These are phyloP conservation scores for Drosophila nebulosa DNA, from an alignment of 1,140 invertebrate species.

Conservation along the genomic window DNA sequence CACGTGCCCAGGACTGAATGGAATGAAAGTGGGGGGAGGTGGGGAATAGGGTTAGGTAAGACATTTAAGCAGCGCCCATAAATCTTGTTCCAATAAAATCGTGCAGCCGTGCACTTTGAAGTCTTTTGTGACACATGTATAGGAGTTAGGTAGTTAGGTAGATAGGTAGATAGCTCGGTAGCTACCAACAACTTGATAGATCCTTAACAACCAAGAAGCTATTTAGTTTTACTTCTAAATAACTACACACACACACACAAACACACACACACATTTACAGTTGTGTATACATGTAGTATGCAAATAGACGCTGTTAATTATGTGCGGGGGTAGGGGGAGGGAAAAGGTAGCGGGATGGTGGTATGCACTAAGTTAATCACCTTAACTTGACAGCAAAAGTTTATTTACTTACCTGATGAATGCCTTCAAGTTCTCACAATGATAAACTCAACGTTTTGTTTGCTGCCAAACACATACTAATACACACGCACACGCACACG, in stretches of 20 bases:
- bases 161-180: background rate
- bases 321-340: background rate
- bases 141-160: background rate
- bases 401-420: background rate
- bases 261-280: background rate
- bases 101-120: conserved; percentile 11
- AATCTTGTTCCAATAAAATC: conserved; percentile 13
- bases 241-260: background rate
- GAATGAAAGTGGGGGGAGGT: background rate
- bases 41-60: background rate
- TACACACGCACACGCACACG: background rate
- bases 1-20: background rate
- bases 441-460: background rate
- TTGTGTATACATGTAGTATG: background rate
- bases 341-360: background rate
- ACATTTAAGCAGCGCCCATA: conserved; percentile 3
- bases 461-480: background rate
- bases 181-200: background rate
- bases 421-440: background rate
- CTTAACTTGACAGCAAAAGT: background rate
- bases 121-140: conserved; percentile 7
- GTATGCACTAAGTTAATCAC: background rate
- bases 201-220: background rate
- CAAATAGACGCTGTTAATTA: background rate
- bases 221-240: background rate